Evolutionary conservation across 2,888 invertebrate genomes (phyloP).

Genomic region (Aphrophora alni): DNA sequence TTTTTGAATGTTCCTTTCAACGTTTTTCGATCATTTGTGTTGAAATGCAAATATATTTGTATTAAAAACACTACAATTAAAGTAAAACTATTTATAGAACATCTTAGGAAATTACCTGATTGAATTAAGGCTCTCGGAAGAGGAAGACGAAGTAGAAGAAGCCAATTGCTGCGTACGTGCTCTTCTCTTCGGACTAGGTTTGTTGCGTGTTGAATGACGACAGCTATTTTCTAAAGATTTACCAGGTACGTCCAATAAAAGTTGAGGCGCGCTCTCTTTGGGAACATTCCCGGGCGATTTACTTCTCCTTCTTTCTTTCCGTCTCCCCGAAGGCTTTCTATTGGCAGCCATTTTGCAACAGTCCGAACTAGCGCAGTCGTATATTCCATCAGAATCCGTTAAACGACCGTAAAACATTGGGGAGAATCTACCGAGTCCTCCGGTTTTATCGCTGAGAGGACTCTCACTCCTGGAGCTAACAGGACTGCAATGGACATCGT

Average conservation of each 20-base stretch:
- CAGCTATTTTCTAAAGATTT: slow-evolving; percentile 55
- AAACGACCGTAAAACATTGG: slow-evolving; percentile 74
- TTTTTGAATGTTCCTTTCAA: too few relatives aligned
- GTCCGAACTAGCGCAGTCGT: slow-evolving; percentile 81
- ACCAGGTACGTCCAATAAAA: slow-evolving; percentile 67
- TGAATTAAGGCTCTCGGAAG: slow-evolving; percentile 66
- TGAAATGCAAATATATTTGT: too few relatives aligned
- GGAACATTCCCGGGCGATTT: slow-evolving; percentile 59
- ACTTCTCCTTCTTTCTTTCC: slow-evolving; percentile 66
- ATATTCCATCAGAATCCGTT: slow-evolving; percentile 80
- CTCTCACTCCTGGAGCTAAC: slow-evolving; percentile 81
- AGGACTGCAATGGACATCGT: slow-evolving; percentile 62
- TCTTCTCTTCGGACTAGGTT: slow-evolving; percentile 66
- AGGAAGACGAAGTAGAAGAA: slow-evolving; percentile 63
- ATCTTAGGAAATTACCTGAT: slow-evolving; percentile 59
- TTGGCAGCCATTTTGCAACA: slow-evolving; percentile 63
- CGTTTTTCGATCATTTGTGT: too few relatives aligned
- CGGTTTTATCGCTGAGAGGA: slow-evolving; percentile 75
- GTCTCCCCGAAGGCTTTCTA: slow-evolving; percentile 60
- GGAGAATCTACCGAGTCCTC: slow-evolving; percentile 70
- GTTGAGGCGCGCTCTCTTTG: slow-evolving; percentile 47
- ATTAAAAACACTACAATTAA: too few relatives aligned
- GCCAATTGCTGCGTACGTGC: slow-evolving; percentile 61
- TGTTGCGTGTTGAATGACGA: slow-evolving; percentile 56
- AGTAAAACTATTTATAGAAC: too few relatives aligned